These are phyloP conservation scores for Cecidostiba fungosa DNA, from an alignment of 2,888 invertebrate genomes.

Conservation along the genomic window DNA sequence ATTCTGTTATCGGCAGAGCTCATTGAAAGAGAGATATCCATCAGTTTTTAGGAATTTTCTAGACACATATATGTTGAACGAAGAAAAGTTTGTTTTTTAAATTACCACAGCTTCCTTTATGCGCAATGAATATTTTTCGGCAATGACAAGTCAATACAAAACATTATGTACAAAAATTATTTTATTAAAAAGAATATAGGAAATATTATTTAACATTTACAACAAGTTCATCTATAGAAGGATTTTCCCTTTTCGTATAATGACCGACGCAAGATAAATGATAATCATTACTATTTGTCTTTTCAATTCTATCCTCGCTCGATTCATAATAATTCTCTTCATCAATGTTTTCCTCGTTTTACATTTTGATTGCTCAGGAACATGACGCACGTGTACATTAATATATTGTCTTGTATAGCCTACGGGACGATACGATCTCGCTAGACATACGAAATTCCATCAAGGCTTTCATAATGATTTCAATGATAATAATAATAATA, in stretches of 20 bases:
- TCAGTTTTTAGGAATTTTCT: too few species aligned
- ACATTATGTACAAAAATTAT: constrained; percentile 73
- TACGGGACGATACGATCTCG: constrained; percentile 26
- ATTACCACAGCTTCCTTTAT: too few species aligned
- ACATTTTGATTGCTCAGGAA: constrained; percentile 50
- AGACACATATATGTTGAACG: too few species aligned
- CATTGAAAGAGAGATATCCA: too few species aligned
- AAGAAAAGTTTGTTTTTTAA: too few species aligned
- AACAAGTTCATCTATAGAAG: constrained; percentile 67
- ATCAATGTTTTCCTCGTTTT: constrained; percentile 18
- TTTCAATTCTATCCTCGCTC: constrained; percentile 29
- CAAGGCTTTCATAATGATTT: constrained; percentile 24
- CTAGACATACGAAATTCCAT: constrained; percentile 45
- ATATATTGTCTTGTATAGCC: constrained; percentile 51
- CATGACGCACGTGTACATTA: constrained; percentile 30
- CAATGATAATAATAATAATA: constrained; percentile 21
- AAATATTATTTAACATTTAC: constrained; percentile 71
- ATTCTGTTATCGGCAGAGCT: too few species aligned
- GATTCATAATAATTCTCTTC: constrained; percentile 35
- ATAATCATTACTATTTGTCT: constrained; percentile 18
- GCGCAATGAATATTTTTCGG: background rate
- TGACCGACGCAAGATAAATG: constrained; percentile 45
- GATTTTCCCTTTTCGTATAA: constrained; percentile 39
- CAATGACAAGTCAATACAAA: background rate
- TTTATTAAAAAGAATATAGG: constrained; percentile 76